Conservation (phyloP, 2,888 invertebrate species). For the Pardosa pseudoannulata region DNA sequence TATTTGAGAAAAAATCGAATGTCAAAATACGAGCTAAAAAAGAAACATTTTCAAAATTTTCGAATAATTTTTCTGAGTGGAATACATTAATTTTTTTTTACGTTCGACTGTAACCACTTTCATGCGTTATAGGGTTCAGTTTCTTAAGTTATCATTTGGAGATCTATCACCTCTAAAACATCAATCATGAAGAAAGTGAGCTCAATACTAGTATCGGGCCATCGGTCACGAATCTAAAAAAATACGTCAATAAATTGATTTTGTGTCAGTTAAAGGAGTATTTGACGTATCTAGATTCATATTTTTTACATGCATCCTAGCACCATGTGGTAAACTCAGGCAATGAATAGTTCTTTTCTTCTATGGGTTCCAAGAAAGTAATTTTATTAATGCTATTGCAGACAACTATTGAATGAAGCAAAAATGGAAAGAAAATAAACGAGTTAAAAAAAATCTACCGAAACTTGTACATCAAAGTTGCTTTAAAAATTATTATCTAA, state of each 20-base stretch:
- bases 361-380: not conserved
- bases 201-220: conserved; percentile 48
- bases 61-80: too few relatives aligned
- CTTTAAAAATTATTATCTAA: too few relatives aligned
- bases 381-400: not conserved
- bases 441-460: too few relatives aligned
- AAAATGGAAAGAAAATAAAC: not conserved
- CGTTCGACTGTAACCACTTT: not conserved
- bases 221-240: conserved; percentile 58
- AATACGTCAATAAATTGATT: conserved; percentile 66
- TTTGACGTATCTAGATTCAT: conserved; percentile 51
- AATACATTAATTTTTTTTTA: not conserved
- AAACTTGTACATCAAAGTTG: too few relatives aligned
- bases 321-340: conserved; percentile 3
- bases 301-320: conserved; percentile 13
- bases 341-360: conserved; percentile 6
- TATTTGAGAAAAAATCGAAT: too few relatives aligned
- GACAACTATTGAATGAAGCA: not conserved
- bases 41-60: too few relatives aligned
- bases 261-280: conserved; percentile 50
- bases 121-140: not conserved
- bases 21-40: too few relatives aligned
- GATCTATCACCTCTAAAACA: conserved; percentile 34
- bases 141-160: conserved; percentile 21
- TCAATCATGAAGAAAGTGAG: conserved; percentile 36